Evolutionary conservation across 2,888 invertebrate genomes (phyloP).

Genomic region (Marronus borbonicus): DNA sequence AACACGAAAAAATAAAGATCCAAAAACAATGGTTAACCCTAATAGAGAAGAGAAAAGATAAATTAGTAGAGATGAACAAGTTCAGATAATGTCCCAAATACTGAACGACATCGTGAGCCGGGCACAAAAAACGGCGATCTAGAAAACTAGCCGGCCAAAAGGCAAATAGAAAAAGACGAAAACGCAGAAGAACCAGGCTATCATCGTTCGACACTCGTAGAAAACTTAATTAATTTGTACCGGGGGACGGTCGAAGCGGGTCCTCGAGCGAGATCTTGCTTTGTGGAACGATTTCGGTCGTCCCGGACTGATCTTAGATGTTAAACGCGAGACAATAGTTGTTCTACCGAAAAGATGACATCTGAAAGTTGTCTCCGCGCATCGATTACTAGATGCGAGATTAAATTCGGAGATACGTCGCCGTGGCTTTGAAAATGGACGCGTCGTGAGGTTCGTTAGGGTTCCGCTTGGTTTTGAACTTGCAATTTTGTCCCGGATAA

Average conservation of each 20-base stretch:
- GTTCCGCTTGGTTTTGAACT: too few species aligned
- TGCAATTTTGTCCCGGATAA: too few species aligned
- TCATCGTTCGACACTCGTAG: constrained; percentile 5
- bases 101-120: not conserved
- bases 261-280: not conserved
- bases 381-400: too few species aligned
- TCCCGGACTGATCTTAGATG: not conserved
- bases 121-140: constrained; percentile 6
- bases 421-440: too few species aligned
- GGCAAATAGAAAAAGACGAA: not conserved
- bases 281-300: not conserved
- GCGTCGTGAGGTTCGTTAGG: too few species aligned
- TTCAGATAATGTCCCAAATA: not conserved
- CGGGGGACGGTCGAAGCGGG: not conserved
- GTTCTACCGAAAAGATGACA: too few species aligned
- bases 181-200: too few species aligned
- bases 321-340: not conserved
- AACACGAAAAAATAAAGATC: too few species aligned
- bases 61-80: not conserved
- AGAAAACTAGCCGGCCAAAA: not conserved
- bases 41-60: constrained; percentile 4
- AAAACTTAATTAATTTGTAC: constrained; percentile 13
- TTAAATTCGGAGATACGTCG: too few species aligned
- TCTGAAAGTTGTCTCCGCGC: too few species aligned
- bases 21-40: too few species aligned